Evolutionary conservation across 1,140 invertebrate genomes (phyloP).

Genomic region (Rhizoglyphus robini): DNA sequence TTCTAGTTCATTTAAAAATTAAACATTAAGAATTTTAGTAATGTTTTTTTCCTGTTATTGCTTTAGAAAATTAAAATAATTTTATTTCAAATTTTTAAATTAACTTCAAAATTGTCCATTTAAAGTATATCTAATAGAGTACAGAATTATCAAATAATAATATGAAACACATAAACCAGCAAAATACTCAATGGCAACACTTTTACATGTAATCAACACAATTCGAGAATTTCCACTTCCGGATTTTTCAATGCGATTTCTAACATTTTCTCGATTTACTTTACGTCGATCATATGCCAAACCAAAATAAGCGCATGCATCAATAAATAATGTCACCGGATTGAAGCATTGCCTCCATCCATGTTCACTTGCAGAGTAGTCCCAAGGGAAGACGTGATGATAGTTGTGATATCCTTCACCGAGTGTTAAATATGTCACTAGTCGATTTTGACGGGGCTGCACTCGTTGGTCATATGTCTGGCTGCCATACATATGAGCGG

Average conservation of each 20-base stretch:
- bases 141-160: too few relatives aligned
- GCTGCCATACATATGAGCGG: constrained; percentile 39
- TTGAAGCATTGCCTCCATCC: constrained; percentile 54
- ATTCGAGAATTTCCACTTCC: too few relatives aligned
- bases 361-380: constrained; percentile 70
- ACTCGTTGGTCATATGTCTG: constrained; percentile 37
- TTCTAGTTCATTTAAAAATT: too few relatives aligned
- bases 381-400: constrained; percentile 43
- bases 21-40: too few relatives aligned
- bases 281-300: constrained; percentile 36
- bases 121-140: too few relatives aligned
- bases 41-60: too few relatives aligned
- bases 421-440: constrained; percentile 37
- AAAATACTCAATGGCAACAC: too few relatives aligned
- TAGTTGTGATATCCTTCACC: constrained; percentile 46
- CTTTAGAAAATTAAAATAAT: too few relatives aligned
- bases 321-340: constrained; percentile 40
- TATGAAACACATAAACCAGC: too few relatives aligned
- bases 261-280: background rate
- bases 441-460: constrained; percentile 39
- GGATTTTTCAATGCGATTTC: background rate
- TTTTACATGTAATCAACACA: too few relatives aligned
- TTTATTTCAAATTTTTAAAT: too few relatives aligned
- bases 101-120: too few relatives aligned
- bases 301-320: constrained; percentile 38